Base-by-base conservation (phyloP, 23 tunicate genomes). In the Halocynthia roretzi region DNA sequence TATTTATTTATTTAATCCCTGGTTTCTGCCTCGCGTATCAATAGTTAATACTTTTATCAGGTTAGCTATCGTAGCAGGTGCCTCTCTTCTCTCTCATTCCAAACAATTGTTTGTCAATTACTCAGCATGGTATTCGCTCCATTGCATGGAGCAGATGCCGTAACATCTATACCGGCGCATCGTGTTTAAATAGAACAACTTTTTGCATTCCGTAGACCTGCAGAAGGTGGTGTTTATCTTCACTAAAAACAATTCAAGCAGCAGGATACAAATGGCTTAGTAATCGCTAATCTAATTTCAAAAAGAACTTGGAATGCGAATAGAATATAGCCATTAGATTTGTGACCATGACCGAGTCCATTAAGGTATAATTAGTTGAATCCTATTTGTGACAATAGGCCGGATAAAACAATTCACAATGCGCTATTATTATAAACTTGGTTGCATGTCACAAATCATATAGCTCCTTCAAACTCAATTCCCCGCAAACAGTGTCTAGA, bases 201-300 rank as follows among this genome's bases (percentile, higher is more conserved):
- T 14, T 53, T 6, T 74, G 78, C 22, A 20, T 18, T 54, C 44
- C 44, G 44, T 18, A 53, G 64, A 53, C 56, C 62, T 15, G 18
- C n/a, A 52, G 44, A 54, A 74, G 78, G 78, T 54, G 31, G 78
- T 64, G 56, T 74, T 74, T 74, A 74, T 74, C 64, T 50, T 54
- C 14, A 54, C 60, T 50, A 54, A 22, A 31, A 64, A 74, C 78
- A 74, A 74, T 14, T 52, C n/a, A 74, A 62, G 56, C 62, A 44
- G 56, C 78, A 74, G 78, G 78, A 74, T 74, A 15, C 31, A 48
- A 54, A 54, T 10, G 56, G 64, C 56, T 53, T 74, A 74, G 56
- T 74, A 74, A 74, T 54, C 55, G 78, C 78, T 74, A 74, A 74
- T 74, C 78, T 64, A 74, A 50, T 74, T 56, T 74, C 60, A 50